A percentile compares a stretch with the other conserved stretches of the same genome.
These are phyloP conservation scores for Drosophila leontia DNA, from an alignment of 1,140 invertebrate species.

Conservation along the genomic window DNA sequence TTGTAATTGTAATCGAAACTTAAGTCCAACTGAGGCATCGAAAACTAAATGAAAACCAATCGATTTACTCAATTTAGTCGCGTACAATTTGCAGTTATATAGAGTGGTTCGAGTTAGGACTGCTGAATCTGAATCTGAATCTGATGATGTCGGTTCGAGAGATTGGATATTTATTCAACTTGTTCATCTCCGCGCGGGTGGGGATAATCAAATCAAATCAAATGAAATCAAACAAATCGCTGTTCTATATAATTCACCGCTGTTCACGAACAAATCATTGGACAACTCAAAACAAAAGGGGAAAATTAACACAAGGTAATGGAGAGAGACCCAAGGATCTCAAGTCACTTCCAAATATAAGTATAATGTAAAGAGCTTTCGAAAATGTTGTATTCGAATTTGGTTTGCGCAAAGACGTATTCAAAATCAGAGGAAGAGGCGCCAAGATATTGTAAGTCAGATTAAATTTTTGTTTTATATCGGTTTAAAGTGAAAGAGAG, in stretches of 20 bases:
- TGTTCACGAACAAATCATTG: slow-evolving; percentile 53
- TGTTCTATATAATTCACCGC: slow-evolving; percentile 59
- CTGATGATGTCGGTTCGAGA: slow-evolving; percentile 35
- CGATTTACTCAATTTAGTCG: slow-evolving; percentile 60
- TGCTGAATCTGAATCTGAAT: slow-evolving; percentile 53
- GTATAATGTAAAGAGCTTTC: slow-evolving; percentile 21
- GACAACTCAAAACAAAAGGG: slow-evolving; percentile 46
- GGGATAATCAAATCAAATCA: slow-evolving; percentile 27
- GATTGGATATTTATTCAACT: slow-evolving; percentile 25
- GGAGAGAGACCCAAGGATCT: slow-evolving; percentile 11
- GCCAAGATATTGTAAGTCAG: slow-evolving; percentile 48
- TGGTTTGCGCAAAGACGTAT: slow-evolving; percentile 38
- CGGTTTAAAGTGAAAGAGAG: slow-evolving; percentile 24
- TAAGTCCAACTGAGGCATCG: slow-evolving; percentile 23
- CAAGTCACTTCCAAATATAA: slow-evolving; percentile 47
- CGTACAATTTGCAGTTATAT: slow-evolving; percentile 45
- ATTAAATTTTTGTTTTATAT: slow-evolving; percentile 28
- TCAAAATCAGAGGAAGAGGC: slow-evolving; percentile 52
- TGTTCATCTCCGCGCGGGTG: slow-evolving; percentile 25
- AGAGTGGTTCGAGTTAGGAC: slow-evolving; percentile 22
- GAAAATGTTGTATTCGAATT: slow-evolving; percentile 32
- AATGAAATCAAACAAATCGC: slow-evolving; percentile 22
- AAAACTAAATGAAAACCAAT: slow-evolving; percentile 41
- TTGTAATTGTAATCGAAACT: slow-evolving; percentile 32
- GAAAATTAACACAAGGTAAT: slow-evolving; percentile 7